Evolutionary conservation across 2,797 vertebrate species (phyloP).

Genomic region (Meriones psammophilus): DNA sequence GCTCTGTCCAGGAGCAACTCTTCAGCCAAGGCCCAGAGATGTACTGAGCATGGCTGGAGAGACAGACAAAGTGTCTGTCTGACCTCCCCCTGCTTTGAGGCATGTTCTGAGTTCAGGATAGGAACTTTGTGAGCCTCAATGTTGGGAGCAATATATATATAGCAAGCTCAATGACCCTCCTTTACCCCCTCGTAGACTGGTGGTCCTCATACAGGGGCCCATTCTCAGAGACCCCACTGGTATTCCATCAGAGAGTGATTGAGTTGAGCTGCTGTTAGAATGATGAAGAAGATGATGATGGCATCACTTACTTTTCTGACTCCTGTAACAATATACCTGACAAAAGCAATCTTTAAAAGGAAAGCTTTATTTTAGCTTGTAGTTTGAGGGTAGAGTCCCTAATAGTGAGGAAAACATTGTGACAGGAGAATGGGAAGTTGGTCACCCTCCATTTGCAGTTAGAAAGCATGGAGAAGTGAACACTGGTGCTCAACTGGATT

Average conservation of each 20-base stretch:
- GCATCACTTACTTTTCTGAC: background rate
- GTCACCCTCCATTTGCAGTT: background rate
- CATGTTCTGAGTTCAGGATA: slow-evolving; percentile 50
- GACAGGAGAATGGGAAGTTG: background rate
- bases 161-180: background rate
- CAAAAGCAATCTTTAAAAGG: background rate
- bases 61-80: slow-evolving; percentile 57
- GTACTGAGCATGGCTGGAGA: background rate
- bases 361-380: background rate
- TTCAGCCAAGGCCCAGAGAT: background rate
- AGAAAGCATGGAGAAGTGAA: too few species aligned
- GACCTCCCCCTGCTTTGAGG: slow-evolving; percentile 74
- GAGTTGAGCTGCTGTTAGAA: background rate
- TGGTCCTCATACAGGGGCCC: background rate
- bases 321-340: background rate
- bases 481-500: background rate
- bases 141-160: background rate
- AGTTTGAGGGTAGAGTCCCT: background rate
- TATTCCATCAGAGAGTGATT: background rate
- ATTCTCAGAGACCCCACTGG: background rate
- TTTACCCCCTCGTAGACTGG: background rate
- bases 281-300: background rate
- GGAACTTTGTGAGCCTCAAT: background rate
- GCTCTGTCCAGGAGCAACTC: slow-evolving; percentile 73
- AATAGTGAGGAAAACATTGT: background rate